These are phyloP conservation scores for Ahaetulla prasina DNA, from an alignment of 2,113 vertebrate species.

Conservation along the genomic window DNA sequence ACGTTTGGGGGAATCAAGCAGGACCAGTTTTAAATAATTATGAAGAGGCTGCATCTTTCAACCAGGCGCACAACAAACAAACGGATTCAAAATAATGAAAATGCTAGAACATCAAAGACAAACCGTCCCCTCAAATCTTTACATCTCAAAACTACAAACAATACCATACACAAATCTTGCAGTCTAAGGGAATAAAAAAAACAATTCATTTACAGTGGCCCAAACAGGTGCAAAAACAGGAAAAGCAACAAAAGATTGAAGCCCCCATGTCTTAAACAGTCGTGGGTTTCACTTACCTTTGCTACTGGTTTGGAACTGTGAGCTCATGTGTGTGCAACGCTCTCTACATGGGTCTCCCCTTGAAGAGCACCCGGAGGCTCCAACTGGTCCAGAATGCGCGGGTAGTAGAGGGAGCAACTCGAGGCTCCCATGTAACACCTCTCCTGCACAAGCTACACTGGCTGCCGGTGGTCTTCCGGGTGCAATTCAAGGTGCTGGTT, in stretches of 20 bases:
- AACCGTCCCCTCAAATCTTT: not conserved
- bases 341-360: too few relatives aligned
- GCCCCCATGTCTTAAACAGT: not conserved
- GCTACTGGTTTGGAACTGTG: too few relatives aligned
- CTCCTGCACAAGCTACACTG: too few relatives aligned
- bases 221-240: not conserved
- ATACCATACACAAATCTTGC: not conserved
- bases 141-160: not conserved
- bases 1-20: not conserved
- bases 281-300: too few relatives aligned
- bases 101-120: not conserved
- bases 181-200: not conserved
- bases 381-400: too few relatives aligned
- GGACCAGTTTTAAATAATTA: not conserved
- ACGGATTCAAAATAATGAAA: not conserved
- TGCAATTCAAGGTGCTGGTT: too few relatives aligned
- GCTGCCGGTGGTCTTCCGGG: too few relatives aligned
- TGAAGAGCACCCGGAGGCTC: too few relatives aligned
- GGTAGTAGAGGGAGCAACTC: too few relatives aligned
- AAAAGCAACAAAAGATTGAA: too few relatives aligned
- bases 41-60: not conserved
- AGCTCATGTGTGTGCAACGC: too few relatives aligned
- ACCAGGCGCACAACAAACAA: not conserved
- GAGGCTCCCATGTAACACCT: too few relatives aligned
- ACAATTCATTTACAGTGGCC: not conserved